Conservation (phyloP, 2,797 vertebrate genomes). For the Alfaro cultratus region DNA sequence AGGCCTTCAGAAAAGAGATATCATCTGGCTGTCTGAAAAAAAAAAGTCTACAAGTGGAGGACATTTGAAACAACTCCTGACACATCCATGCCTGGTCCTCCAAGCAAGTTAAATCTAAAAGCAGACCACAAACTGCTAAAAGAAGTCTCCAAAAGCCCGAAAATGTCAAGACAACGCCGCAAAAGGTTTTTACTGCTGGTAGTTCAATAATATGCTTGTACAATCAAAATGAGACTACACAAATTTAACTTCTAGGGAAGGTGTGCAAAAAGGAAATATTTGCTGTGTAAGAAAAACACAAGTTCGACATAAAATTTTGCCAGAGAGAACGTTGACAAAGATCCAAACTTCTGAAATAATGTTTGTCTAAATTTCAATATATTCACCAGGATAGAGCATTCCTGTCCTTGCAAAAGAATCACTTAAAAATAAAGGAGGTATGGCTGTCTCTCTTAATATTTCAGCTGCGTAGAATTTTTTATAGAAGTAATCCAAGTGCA, state of each 20-base stretch:
- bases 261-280: too few relatives aligned
- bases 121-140: background rate
- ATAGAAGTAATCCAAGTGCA: background rate
- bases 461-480: background rate
- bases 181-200: background rate
- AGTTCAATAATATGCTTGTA: background rate
- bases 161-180: background rate
- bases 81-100: background rate
- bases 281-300: too few relatives aligned
- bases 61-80: background rate
- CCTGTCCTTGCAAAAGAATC: too few relatives aligned
- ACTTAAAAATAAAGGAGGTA: too few relatives aligned
- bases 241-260: too few relatives aligned
- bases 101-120: background rate
- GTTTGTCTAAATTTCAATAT: too few relatives aligned
- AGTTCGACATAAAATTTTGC: too few relatives aligned
- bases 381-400: too few relatives aligned
- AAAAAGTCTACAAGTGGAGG: background rate
- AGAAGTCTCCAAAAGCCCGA: background rate
- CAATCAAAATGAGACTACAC: background rate
- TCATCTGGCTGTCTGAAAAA: background rate
- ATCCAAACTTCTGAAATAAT: too few relatives aligned
- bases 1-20: background rate
- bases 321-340: too few relatives aligned
- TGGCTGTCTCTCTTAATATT: background rate